Conservation (phyloP, 2,888 invertebrate genomes). For the Eremobia ochroleuca region DNA sequence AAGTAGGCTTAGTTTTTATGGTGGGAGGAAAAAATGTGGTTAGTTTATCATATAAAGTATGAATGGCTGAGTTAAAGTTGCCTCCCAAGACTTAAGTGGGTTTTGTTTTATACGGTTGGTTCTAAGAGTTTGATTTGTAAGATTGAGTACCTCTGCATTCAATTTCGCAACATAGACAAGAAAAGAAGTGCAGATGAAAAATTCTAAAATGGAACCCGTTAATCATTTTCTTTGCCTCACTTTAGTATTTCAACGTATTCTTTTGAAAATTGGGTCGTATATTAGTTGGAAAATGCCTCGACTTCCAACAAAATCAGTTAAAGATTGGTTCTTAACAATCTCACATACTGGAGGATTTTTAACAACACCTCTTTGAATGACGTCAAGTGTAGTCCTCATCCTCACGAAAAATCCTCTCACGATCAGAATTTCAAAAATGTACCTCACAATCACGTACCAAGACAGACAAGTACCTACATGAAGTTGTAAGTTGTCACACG, state of each 20-base stretch:
- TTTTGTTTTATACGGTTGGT: neutral
- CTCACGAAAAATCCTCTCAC: conserved; percentile 24
- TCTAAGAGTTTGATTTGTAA: too few relatives aligned
- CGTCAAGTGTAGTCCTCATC: neutral
- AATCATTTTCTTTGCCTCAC: too few relatives aligned
- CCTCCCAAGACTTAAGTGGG: conserved; percentile 15
- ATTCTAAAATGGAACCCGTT: neutral
- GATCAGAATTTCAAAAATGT: conserved; percentile 44
- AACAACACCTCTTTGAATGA: neutral
- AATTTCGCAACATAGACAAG: neutral
- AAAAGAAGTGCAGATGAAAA: neutral
- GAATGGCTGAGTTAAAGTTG: conserved; percentile 33
- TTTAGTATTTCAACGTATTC: neutral
- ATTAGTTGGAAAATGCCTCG: neutral
- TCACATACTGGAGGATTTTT: neutral
- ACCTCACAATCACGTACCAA: conserved; percentile 32
- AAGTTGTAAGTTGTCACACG: conserved; percentile 64
- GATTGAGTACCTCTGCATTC: neutral
- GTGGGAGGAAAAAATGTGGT: conserved; percentile 32
- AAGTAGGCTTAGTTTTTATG: conserved; percentile 44
- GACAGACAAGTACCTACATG: conserved; percentile 48
- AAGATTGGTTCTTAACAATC: neutral
- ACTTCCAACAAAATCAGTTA: too few relatives aligned
- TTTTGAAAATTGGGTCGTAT: neutral
- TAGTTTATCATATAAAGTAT: conserved; percentile 57